Percentiles rank a stretch among this genome's conserved stretches.
These are phyloP conservation scores for Stegodyphus mimosarum DNA, from an alignment of 1,140 invertebrate species.

Conservation along the genomic window DNA sequence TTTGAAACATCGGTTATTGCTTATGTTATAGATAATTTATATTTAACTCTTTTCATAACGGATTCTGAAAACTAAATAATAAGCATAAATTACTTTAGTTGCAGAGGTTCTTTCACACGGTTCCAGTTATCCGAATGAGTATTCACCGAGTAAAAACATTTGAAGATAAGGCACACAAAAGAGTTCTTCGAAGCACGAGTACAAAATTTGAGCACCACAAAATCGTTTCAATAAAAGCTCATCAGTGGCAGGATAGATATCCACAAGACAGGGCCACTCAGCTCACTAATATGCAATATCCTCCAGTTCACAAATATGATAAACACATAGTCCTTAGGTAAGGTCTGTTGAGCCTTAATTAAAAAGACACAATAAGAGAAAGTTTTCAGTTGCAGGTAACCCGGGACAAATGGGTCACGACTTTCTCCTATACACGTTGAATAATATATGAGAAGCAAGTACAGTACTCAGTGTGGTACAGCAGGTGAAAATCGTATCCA, in stretches of 20 bases:
- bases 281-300: neutral
- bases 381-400: no score
- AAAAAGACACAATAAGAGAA: no score
- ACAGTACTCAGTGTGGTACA: no score
- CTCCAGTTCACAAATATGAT: no score
- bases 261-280: constrained; percentile 39
- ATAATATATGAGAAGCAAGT: no score
- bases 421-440: no score
- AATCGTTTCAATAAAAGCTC: constrained; percentile 58
- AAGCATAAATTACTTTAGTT: neutral
- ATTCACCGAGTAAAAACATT: constrained; percentile 50
- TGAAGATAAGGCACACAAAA: constrained; percentile 60
- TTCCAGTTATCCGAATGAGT: neutral
- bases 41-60: neutral
- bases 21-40: neutral
- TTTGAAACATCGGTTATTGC: neutral
- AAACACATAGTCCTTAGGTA: no score
- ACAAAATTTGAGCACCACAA: constrained; percentile 61
- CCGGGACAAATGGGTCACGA: no score
- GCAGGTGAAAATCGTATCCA: no score
- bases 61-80: neutral
- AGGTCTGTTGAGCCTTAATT: no score
- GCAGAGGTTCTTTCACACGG: neutral
- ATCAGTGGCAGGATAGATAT: constrained; percentile 56
- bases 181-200: constrained; percentile 50